phyloP scores from a whole-genome alignment of 2,113 vertebrate genomes.

The Menura novaehollandiae region DNA sequence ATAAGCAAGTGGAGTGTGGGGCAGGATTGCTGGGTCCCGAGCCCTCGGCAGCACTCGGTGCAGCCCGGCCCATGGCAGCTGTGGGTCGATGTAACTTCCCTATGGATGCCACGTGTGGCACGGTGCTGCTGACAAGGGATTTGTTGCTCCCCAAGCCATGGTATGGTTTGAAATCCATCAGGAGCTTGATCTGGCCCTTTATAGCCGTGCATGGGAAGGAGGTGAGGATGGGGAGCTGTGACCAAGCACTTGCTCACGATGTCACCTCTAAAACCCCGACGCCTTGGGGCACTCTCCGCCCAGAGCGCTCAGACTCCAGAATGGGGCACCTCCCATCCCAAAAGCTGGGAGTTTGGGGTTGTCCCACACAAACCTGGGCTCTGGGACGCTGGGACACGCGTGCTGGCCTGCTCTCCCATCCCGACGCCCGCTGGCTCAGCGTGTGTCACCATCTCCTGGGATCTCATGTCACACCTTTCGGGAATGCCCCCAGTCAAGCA shows the following conservation, averaged over 20 bases:
- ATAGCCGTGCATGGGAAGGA: accelerated
- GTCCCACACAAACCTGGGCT: background rate
- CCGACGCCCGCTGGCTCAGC: background rate
- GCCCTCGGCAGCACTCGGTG: background rate
- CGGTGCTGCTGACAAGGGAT: accelerated
- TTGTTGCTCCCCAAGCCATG: background rate
- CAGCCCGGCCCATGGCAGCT: background rate
- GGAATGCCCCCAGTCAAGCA: background rate
- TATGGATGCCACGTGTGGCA: accelerated
- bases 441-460: background rate
- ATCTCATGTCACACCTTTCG: accelerated
- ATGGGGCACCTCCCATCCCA: accelerated
- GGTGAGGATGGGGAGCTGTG: conserved; percentile 3
- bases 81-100: accelerated
- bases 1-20: accelerated
- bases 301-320: background rate
- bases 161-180: background rate
- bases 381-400: accelerated
- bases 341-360: background rate
- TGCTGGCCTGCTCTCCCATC: background rate
- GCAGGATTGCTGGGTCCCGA: background rate
- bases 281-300: background rate
- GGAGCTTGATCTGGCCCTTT: background rate
- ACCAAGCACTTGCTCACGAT: background rate
- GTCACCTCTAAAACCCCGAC: background rate